These are phyloP conservation scores for Spondyliosoma cantharus DNA, from an alignment of 2,797 vertebrate genomes.

Conservation along the genomic window DNA sequence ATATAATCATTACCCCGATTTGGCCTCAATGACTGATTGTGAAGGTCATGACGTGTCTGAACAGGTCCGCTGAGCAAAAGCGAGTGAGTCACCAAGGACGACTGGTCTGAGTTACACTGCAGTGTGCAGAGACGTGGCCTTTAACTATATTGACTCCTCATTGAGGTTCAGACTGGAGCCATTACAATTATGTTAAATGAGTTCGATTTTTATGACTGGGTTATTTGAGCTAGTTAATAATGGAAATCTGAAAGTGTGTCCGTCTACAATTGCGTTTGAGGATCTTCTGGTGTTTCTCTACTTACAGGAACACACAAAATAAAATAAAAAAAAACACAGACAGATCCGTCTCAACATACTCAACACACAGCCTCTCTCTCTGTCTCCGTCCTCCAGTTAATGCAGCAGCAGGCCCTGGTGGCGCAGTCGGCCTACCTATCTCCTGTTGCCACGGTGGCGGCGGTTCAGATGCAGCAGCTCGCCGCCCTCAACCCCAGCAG, in stretches of 20 bases:
- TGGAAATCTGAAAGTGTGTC: conserved; percentile 5
- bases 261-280: neutral
- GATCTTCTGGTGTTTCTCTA: neutral
- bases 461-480: conserved; percentile 96
- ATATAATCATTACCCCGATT: conserved; percentile 12
- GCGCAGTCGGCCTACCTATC: conserved; percentile 96
- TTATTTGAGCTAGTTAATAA: conserved; percentile 19
- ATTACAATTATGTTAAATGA: conserved; percentile 27
- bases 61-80: conserved; percentile 22
- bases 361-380: neutral
- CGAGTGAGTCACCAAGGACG: conserved; percentile 24
- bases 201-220: conserved; percentile 24
- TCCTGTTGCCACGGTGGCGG: conserved; percentile 94
- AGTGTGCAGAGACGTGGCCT: conserved; percentile 22
- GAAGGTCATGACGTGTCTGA: conserved; percentile 6
- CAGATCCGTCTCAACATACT: conserved; percentile 6
- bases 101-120: conserved; percentile 2
- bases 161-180: conserved; percentile 31
- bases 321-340: neutral
- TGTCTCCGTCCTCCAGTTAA: conserved; percentile 81
- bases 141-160: conserved; percentile 29
- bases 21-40: conserved; percentile 31
- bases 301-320: neutral
- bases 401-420: conserved; percentile 96
- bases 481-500: conserved; percentile 93